These are phyloP conservation scores for Sebastes vulpes DNA, from an alignment of 2,797 vertebrate genomes.

Conservation along the genomic window DNA sequence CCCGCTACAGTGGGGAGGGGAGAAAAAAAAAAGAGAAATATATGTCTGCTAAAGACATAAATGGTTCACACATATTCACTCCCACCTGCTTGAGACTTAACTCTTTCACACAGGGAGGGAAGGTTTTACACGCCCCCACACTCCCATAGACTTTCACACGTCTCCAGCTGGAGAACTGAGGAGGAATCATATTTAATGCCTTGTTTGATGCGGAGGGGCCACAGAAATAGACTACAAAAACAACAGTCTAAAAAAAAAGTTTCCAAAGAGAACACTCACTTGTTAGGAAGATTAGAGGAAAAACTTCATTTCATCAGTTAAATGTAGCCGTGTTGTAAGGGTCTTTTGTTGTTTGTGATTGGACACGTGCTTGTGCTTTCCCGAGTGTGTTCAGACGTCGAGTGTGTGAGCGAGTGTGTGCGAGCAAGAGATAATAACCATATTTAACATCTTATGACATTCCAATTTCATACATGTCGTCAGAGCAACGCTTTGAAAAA, in stretches of 20 bases:
- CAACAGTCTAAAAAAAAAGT: conserved; percentile 59
- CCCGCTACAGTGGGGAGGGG: conserved; percentile 60
- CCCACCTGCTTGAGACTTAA: conserved; percentile 87
- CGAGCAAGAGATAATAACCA: conserved; percentile 79
- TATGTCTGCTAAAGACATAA: conserved; percentile 84
- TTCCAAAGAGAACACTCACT: conserved; percentile 59
- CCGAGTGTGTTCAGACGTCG: conserved; percentile 35
- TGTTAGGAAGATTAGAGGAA: conserved; percentile 62
- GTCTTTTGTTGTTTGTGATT: conserved; percentile 39
- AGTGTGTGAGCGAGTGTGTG: conserved; percentile 56
- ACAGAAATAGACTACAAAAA: conserved; percentile 79
- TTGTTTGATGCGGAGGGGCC: conserved; percentile 76
- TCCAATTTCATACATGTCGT: conserved; percentile 83
- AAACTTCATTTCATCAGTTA: conserved; percentile 59
- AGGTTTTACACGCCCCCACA: conserved; percentile 83
- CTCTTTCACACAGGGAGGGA: conserved; percentile 83
- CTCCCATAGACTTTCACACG: conserved; percentile 85
- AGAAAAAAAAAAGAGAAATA: conserved; percentile 50
- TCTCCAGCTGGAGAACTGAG: conserved; percentile 83
- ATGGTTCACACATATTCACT: conserved; percentile 85
- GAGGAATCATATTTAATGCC: conserved; percentile 84
- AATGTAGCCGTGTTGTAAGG: conserved; percentile 29
- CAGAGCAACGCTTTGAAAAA: conserved; percentile 75
- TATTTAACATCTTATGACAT: conserved; percentile 84
- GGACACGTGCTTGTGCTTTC: conserved; percentile 39